Evolutionary conservation across 2,113 vertebrate species (phyloP).

Genomic region (Nibea coibor): DNA sequence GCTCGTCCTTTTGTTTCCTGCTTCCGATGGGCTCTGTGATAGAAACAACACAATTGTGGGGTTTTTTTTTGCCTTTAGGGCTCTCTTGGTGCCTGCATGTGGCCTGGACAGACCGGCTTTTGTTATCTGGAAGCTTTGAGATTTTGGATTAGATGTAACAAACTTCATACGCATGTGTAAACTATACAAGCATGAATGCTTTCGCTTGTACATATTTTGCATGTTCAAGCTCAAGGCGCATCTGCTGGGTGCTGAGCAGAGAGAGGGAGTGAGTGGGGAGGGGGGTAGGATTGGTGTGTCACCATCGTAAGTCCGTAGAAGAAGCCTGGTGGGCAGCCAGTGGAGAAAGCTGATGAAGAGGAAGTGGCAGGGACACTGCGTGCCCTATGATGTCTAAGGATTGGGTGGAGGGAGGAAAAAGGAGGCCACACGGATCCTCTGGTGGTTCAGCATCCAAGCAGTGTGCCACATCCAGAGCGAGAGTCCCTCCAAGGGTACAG

Average conservation of each 20-base stretch:
- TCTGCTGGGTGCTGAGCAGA: conserved; percentile 28
- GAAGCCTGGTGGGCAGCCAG: conserved; percentile 59
- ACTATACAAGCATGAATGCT: neutral
- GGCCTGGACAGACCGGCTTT: conserved; percentile 1
- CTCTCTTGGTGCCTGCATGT: conserved; percentile 9
- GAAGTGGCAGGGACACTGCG: conserved; percentile 72
- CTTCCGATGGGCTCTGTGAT: conserved; percentile 61
- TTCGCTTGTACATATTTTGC: neutral
- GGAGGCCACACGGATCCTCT: conserved; percentile 35
- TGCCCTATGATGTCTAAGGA: conserved; percentile 57
- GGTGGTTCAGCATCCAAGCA: conserved; percentile 15
- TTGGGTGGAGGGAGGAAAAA: conserved; percentile 29
- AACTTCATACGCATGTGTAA: conserved; percentile 3
- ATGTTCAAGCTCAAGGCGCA: conserved; percentile 34
- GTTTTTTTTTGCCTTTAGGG: conserved; percentile 57
- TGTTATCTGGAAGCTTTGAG: conserved; percentile 10
- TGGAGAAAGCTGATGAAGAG: conserved; percentile 75
- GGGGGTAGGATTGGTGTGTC: conserved; percentile 29
- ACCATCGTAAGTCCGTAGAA: conserved; percentile 41
- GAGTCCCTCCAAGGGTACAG: conserved; percentile 9
- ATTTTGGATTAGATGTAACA: conserved; percentile 35
- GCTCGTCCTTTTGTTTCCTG: conserved; percentile 60
- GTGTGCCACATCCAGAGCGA: conserved; percentile 2
- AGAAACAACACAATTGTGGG: conserved; percentile 59
- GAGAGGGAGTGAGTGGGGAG: conserved; percentile 8